These are phyloP conservation scores for Drosophila emarginata DNA, from an alignment of 2,888 invertebrate genomes.

Conservation along the genomic window DNA sequence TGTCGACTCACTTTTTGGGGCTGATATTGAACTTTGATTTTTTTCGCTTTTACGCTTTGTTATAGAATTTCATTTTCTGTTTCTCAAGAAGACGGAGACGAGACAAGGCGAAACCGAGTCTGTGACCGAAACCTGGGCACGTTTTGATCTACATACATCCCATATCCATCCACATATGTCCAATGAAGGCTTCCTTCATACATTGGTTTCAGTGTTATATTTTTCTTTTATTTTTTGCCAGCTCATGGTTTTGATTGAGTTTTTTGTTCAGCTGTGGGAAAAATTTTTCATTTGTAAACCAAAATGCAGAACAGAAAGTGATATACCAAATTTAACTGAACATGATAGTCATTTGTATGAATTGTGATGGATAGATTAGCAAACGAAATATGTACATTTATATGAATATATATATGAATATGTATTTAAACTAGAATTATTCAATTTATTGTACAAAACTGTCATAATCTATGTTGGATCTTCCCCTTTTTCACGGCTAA, in stretches of 20 bases:
- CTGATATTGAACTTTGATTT: conserved; percentile 72
- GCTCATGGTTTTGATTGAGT: conserved; percentile 62
- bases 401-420: background rate
- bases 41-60: conserved; percentile 50
- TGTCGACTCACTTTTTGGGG: conserved; percentile 28
- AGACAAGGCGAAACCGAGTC: conserved; percentile 6
- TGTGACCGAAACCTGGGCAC: conserved; percentile 23
- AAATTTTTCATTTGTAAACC: conserved; percentile 49
- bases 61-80: conserved; percentile 68
- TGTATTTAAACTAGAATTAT: conserved; percentile 36
- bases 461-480: conserved; percentile 34
- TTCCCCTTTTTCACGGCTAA: conserved; percentile 27
- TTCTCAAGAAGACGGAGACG: conserved; percentile 53
- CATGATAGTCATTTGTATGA: background rate
- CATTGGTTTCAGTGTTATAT: conserved; percentile 4
- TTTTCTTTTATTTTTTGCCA: conserved; percentile 32
- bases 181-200: conserved; percentile 19
- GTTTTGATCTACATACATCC: conserved; percentile 41
- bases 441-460: conserved; percentile 55
- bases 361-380: no score
- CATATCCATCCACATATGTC: conserved; percentile 31
- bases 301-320: conserved; percentile 40
- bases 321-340: conserved; percentile 9
- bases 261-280: conserved; percentile 57
- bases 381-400: background rate